These are phyloP conservation scores for Karalla daura DNA, from an alignment of 2,797 vertebrate genomes.

Conservation along the genomic window DNA sequence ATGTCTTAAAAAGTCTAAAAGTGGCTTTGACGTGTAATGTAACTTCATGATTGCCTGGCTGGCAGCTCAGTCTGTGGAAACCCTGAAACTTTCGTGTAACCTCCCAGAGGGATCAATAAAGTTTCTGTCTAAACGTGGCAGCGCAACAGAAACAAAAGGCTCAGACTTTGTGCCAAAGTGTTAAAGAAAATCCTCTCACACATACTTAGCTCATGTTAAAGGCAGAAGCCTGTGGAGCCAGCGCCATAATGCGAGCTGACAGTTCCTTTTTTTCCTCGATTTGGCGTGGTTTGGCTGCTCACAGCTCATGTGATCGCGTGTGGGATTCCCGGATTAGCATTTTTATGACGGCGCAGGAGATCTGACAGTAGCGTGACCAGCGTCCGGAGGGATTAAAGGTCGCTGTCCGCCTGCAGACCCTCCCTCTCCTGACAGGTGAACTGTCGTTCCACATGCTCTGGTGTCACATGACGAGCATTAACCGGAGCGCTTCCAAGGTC, in stretches of 20 bases:
- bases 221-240: slow-evolving; percentile 1
- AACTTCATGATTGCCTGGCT: too few species aligned
- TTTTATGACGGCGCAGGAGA: slow-evolving; percentile 47
- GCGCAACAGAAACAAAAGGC: slow-evolving; percentile 27
- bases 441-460: slow-evolving; percentile 43
- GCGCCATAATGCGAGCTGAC: slow-evolving; percentile 33
- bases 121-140: slow-evolving; percentile 1
- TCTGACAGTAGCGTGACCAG: slow-evolving; percentile 67
- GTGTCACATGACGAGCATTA: slow-evolving; percentile 71
- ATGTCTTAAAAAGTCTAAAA: too few species aligned
- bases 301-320: slow-evolving; percentile 62
- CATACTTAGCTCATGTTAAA: slow-evolving; percentile 40
- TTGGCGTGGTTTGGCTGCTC: slow-evolving; percentile 25
- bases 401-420: slow-evolving; percentile 42
- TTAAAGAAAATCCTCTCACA: slow-evolving; percentile 36
- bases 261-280: slow-evolving; percentile 53
- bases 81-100: background rate
- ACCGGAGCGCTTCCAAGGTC: slow-evolving; percentile 28
- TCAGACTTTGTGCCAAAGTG: slow-evolving; percentile 7
- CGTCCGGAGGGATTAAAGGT: slow-evolving; percentile 68
- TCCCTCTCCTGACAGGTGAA: slow-evolving; percentile 35
- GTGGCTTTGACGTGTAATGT: too few species aligned
- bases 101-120: too few species aligned
- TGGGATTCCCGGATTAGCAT: slow-evolving; percentile 41
- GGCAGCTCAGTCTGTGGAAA: slow-evolving; percentile 20